phyloP scores from a whole-genome alignment of 2,113 vertebrate genomes.

The Nyctereutes procyonoides region DNA sequence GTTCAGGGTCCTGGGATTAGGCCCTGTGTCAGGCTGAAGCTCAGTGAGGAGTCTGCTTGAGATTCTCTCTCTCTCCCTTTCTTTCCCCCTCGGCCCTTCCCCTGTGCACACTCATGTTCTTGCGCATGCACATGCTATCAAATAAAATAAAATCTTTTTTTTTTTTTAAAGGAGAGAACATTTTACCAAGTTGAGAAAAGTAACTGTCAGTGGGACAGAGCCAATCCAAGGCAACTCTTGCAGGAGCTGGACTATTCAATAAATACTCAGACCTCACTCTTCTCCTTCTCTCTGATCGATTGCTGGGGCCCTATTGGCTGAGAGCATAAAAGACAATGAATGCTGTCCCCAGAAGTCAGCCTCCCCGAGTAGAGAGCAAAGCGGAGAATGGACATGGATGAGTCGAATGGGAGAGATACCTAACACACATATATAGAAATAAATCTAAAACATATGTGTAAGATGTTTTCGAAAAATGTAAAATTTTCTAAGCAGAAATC shows the following conservation, averaged over 20 bases:
- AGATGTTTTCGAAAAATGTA: not conserved
- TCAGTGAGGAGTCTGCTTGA: not conserved
- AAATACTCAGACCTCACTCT: not conserved
- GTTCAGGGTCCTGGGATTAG: not conserved
- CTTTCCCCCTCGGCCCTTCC: not conserved
- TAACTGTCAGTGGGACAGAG: not conserved
- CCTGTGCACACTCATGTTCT: not conserved
- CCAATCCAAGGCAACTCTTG: not conserved
- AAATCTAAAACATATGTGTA: not conserved
- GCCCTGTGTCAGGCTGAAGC: not conserved
- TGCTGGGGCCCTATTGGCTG: not conserved
- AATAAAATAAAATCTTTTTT: not conserved
- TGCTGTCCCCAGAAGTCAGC: not conserved
- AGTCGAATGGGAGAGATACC: not conserved
- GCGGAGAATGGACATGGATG: not conserved
- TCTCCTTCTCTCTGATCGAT: not conserved
- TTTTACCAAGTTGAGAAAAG: not conserved
- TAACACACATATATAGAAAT: not conserved
- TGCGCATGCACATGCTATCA: too few relatives aligned
- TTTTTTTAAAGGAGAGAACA: not conserved
- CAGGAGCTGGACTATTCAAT: not conserved
- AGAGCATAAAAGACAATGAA: not conserved
- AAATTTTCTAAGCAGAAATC: not conserved
- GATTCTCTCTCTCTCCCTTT: not conserved
- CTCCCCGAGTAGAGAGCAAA: not conserved